phyloP scores from a whole-genome alignment of 1,140 invertebrate species.

The Cepaea nemoralis region DNA sequence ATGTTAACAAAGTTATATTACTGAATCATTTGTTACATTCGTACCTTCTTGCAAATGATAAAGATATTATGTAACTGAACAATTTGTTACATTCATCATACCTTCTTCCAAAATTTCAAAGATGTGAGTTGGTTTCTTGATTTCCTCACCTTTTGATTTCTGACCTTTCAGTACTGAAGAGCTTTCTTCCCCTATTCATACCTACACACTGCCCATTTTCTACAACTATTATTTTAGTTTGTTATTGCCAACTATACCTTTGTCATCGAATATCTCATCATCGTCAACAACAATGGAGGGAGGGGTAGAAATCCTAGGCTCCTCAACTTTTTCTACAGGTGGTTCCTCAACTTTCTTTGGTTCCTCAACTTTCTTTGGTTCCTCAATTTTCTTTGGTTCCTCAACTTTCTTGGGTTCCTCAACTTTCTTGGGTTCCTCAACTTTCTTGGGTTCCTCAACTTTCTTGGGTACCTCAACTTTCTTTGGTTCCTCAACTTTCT shows the following conservation, averaged over 20 bases:
- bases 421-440: constrained; percentile 30
- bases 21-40: too few relatives aligned
- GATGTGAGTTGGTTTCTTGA: constrained; percentile 63
- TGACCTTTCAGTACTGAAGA: constrained; percentile 30
- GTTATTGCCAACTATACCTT: constrained; percentile 37
- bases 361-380: constrained; percentile 36
- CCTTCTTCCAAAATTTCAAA: constrained; percentile 54
- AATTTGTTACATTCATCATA: background rate
- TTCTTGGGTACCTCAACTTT: constrained; percentile 41
- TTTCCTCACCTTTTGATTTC: constrained; percentile 40
- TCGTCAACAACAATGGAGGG: constrained; percentile 56
- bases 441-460: constrained; percentile 40
- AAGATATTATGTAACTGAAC: too few relatives aligned
- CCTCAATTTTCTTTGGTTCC: constrained; percentile 37
- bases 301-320: constrained; percentile 29
- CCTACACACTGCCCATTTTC: constrained; percentile 38
- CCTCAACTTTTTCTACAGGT: constrained; percentile 29
- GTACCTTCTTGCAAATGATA: too few relatives aligned
- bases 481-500: constrained; percentile 36
- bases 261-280: constrained; percentile 19
- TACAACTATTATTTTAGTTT: constrained; percentile 29
- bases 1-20: too few relatives aligned
- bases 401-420: constrained; percentile 34
- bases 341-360: constrained; percentile 41
- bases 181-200: constrained; percentile 36